These are phyloP conservation scores for Thamnophis sirtalis DNA, from an alignment of 2,113 vertebrate genomes.

Conservation along the genomic window DNA sequence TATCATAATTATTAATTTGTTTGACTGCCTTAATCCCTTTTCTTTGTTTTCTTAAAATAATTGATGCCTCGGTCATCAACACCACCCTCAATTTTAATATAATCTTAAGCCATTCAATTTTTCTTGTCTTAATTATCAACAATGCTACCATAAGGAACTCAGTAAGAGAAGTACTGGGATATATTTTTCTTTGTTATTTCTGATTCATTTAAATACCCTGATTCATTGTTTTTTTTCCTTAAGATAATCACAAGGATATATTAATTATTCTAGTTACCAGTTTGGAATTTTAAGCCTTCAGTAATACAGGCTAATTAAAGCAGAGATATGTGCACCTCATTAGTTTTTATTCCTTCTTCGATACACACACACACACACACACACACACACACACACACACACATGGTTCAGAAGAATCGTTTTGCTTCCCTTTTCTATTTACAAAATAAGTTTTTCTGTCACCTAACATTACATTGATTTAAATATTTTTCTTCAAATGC, in stretches of 20 bases:
- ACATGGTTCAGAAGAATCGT: constrained; percentile 34
- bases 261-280: constrained; percentile 52
- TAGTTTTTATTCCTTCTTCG: constrained; percentile 57
- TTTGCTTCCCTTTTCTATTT: neutral
- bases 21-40: neutral
- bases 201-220: neutral
- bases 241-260: constrained; percentile 56
- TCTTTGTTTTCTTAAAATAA: neutral
- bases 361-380: no score
- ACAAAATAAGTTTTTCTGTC: neutral
- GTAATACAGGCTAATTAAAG: constrained; percentile 57
- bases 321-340: constrained; percentile 64
- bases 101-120: neutral
- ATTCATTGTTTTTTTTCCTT: constrained; percentile 26
- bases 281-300: constrained; percentile 55
- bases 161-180: neutral
- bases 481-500: neutral
- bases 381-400: no score
- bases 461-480: neutral
- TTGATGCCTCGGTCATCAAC: neutral
- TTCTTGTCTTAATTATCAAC: neutral
- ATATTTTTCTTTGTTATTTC: neutral
- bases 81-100: neutral
- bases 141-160: neutral
- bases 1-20: neutral